phyloP scores from a whole-genome alignment of 2,113 vertebrate species.

The Ursus arctos region DNA sequence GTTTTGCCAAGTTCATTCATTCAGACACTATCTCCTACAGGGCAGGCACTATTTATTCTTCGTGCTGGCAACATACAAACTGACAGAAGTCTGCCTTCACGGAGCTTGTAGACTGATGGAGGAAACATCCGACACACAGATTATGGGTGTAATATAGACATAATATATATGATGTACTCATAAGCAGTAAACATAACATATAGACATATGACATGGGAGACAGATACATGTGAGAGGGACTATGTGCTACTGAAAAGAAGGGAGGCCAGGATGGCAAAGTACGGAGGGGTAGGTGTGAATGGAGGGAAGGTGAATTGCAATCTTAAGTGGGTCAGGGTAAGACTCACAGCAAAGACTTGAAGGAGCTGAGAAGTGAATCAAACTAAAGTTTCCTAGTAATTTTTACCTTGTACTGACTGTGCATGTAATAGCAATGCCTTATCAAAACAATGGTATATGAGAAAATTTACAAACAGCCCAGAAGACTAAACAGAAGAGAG shows the following conservation, averaged over 20 bases:
- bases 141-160: neutral
- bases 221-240: neutral
- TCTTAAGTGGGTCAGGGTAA: neutral
- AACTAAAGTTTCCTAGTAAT: neutral
- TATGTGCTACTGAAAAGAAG: neutral
- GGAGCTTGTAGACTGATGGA: neutral
- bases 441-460: neutral
- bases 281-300: neutral
- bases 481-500: neutral
- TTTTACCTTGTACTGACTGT: neutral
- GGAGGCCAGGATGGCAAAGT: neutral
- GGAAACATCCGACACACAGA: neutral
- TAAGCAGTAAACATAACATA: neutral
- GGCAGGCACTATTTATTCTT: neutral
- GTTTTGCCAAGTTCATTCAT: slow-evolving; percentile 16
- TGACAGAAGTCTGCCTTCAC: neutral
- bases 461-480: neutral
- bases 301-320: neutral
- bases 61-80: neutral
- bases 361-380: neutral
- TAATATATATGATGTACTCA: neutral
- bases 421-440: neutral
- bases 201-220: neutral
- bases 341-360: neutral
- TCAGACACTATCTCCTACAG: neutral